Percentiles rank a stretch among this genome's conserved stretches.
These are phyloP conservation scores for Cosmia trapezina DNA, from an alignment of 2,888 invertebrate genomes.

Conservation along the genomic window DNA sequence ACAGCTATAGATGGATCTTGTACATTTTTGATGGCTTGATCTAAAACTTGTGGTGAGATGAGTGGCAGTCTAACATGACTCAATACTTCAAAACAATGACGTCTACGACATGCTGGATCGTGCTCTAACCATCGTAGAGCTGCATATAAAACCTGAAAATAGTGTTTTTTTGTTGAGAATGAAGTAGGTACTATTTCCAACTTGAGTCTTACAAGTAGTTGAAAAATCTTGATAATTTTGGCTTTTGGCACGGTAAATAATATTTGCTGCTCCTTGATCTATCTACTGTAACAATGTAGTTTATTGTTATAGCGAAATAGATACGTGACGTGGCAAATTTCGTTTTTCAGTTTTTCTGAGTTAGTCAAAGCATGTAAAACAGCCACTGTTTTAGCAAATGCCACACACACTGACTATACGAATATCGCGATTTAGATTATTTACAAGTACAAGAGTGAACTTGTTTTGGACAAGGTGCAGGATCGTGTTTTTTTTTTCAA, in stretches of 20 bases:
- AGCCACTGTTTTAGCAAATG: too few species aligned
- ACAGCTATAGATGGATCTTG: constrained; percentile 95
- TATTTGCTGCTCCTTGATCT: not conserved
- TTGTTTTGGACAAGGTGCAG: too few species aligned
- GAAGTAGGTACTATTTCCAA: not conserved
- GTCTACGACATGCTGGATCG: constrained; percentile 94
- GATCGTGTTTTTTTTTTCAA: too few species aligned
- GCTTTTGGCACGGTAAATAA: not conserved
- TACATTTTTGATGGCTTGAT: constrained; percentile 94
- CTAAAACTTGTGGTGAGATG: constrained; percentile 94
- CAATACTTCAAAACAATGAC: constrained; percentile 96
- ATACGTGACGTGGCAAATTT: too few species aligned
- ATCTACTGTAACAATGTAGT: not conserved
- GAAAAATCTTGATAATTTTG: not conserved
- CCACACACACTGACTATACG: too few species aligned
- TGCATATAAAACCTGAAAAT: constrained; percentile 93
- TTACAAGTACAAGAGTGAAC: too few species aligned
- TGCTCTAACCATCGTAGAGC: constrained; percentile 97
- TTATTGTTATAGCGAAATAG: not conserved
- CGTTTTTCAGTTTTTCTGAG: too few species aligned
- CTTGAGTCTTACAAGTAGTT: too few species aligned
- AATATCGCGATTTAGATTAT: too few species aligned
- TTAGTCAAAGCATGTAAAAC: too few species aligned
- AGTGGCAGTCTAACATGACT: constrained; percentile 95
- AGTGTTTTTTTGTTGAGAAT: not conserved